phyloP scores from a whole-genome alignment of 2,888 invertebrate genomes.

The Acanthopleura granulata region DNA sequence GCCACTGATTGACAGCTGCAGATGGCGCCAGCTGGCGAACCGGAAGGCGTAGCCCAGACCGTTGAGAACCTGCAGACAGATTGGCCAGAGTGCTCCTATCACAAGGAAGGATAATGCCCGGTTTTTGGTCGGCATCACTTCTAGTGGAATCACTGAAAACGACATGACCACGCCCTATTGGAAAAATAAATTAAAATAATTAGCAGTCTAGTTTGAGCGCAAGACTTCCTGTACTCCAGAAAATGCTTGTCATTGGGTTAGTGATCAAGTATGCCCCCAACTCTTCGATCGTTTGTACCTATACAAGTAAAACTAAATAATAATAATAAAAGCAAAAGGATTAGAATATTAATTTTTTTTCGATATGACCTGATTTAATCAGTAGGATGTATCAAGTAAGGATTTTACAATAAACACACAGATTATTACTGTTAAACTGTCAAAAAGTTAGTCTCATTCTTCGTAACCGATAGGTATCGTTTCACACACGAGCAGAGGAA shows the following conservation, averaged over 20 bases:
- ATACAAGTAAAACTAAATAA: no score
- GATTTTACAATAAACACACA: no score
- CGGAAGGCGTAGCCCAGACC: not conserved
- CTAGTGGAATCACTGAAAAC: not conserved
- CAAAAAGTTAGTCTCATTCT: no score
- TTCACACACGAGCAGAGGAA: no score
- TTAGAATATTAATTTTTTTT: no score
- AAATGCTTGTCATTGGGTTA: not conserved
- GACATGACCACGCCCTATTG: constrained; percentile 20
- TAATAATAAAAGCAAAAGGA: no score
- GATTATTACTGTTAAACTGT: no score
- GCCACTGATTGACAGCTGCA: not conserved
- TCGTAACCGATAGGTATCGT: no score
- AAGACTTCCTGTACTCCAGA: not conserved
- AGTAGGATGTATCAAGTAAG: no score
- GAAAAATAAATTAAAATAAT: not conserved
- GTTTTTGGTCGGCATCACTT: not conserved
- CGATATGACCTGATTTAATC: no score
- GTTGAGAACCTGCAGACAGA: not conserved
- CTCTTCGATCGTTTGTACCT: no score
- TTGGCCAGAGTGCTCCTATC: not conserved
- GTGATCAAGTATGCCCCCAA: no score
- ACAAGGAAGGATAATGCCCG: not conserved
- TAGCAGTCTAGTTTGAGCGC: not conserved
- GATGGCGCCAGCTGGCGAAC: not conserved